Conservation (phyloP, 2,888 invertebrate species). For the Microplitis manilae region DNA sequence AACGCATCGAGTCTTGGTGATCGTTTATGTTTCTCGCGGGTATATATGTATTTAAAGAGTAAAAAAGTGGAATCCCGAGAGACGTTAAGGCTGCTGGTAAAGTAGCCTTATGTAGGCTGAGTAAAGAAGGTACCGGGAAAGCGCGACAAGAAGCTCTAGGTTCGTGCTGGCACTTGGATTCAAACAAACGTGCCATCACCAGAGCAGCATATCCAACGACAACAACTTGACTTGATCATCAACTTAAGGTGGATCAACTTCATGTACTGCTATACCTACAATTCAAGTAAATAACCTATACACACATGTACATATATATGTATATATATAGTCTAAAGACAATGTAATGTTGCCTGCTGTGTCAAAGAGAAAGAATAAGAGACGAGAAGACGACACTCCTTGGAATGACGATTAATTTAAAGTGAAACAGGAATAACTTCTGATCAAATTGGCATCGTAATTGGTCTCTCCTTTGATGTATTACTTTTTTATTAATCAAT, state of each 20-base stretch:
- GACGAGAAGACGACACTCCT: constrained; percentile 26
- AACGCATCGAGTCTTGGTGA: constrained; percentile 30
- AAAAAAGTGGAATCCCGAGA: constrained; percentile 62
- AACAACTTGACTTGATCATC: background rate
- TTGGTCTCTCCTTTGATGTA: background rate
- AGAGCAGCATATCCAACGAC: background rate
- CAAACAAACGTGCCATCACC: constrained; percentile 34
- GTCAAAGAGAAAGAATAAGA: constrained; percentile 2
- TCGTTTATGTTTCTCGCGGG: constrained; percentile 45
- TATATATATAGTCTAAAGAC: background rate
- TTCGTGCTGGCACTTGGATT: constrained; percentile 47
- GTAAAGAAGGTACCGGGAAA: constrained; percentile 63
- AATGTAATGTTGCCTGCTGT: background rate
- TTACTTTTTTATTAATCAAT: too few species aligned
- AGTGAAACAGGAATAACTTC: constrained; percentile 19
- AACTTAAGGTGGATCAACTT: background rate
- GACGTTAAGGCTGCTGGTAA: constrained; percentile 52
- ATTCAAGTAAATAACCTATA: constrained; percentile 14
- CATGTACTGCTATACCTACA: background rate
- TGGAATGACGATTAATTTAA: constrained; percentile 35
- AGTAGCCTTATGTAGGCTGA: constrained; percentile 65
- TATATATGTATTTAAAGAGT: constrained; percentile 46
- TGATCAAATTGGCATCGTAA: constrained; percentile 33
- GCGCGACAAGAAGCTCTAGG: constrained; percentile 56
- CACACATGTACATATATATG: background rate